These are phyloP conservation scores for Cotesia vestalis DNA, from an alignment of 1,140 invertebrate genomes.

Conservation along the genomic window DNA sequence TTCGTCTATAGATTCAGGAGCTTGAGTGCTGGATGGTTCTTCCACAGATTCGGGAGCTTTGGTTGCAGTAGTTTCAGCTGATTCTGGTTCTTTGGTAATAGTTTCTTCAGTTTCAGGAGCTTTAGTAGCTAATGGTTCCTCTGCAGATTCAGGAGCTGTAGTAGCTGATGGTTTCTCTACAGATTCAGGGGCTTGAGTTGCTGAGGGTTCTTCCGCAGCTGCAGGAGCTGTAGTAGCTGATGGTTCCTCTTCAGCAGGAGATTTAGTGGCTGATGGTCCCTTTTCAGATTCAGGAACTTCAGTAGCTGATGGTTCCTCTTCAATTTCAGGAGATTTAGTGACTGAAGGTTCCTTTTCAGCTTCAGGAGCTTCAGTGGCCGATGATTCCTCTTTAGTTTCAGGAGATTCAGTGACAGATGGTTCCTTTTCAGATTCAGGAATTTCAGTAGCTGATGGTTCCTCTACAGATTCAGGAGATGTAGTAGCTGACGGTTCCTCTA, in stretches of 20 bases:
- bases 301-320: too few relatives aligned
- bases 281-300: neutral
- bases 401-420: too few relatives aligned
- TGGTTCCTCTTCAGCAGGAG: neutral
- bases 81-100: too few relatives aligned
- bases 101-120: neutral
- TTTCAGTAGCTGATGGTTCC: too few relatives aligned
- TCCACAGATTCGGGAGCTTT: constrained; percentile 32
- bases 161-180: neutral
- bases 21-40: neutral
- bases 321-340: too few relatives aligned
- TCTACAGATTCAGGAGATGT: too few relatives aligned
- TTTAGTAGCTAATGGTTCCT: neutral
- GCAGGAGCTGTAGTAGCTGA: neutral
- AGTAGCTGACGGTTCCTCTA: too few relatives aligned
- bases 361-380: too few relatives aligned
- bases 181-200: neutral
- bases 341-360: too few relatives aligned
- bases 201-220: constrained; percentile 3
- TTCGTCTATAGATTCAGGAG: too few relatives aligned
- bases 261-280: neutral
- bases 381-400: too few relatives aligned
- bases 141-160: neutral
- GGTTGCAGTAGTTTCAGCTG: constrained; percentile 9
- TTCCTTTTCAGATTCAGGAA: too few relatives aligned